Evolutionary conservation across 2,888 invertebrate species (phyloP).

Genomic region (Disparrhopalites patrizii): DNA sequence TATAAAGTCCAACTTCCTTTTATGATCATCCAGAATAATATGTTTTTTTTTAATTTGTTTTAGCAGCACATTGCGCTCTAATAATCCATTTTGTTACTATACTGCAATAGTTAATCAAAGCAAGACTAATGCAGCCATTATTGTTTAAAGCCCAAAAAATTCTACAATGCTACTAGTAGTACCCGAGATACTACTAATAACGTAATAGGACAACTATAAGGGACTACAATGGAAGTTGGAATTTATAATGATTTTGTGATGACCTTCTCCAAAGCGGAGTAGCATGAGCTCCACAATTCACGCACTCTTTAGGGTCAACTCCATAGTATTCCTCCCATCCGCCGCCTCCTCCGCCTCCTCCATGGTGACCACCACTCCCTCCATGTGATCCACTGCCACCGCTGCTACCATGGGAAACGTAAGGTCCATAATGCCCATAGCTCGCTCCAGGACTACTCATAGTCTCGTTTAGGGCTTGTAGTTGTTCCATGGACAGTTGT

Average conservation of each 20-base stretch:
- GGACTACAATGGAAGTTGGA: conserved; percentile 31
- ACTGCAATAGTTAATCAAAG: not conserved
- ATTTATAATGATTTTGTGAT: conserved; percentile 28
- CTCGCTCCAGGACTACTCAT: conserved; percentile 14
- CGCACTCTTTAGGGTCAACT: conserved; percentile 53
- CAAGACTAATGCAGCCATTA: not conserved
- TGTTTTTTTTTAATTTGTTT: not conserved
- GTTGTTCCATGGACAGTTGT: conserved; percentile 22
- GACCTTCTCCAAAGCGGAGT: conserved; percentile 58
- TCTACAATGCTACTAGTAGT: not conserved
- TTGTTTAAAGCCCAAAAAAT: not conserved
- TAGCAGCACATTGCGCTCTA: too few species aligned
- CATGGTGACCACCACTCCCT: conserved; percentile 8
- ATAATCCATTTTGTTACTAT: too few species aligned
- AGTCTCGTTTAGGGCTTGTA: conserved; percentile 20
- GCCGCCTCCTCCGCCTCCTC: not conserved
- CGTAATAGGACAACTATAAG: not conserved
- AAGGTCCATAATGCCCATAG: conserved; percentile 22
- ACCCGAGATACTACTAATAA: too few species aligned
- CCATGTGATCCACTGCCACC: not conserved
- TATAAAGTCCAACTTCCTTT: conserved; percentile 30
- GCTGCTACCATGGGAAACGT: conserved; percentile 14
- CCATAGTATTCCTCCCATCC: conserved; percentile 37
- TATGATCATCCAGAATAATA: not conserved
- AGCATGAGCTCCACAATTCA: conserved; percentile 58